These are phyloP conservation scores for Penaeus japonicus DNA, from an alignment of 1,140 invertebrate genomes.

Conservation along the genomic window DNA sequence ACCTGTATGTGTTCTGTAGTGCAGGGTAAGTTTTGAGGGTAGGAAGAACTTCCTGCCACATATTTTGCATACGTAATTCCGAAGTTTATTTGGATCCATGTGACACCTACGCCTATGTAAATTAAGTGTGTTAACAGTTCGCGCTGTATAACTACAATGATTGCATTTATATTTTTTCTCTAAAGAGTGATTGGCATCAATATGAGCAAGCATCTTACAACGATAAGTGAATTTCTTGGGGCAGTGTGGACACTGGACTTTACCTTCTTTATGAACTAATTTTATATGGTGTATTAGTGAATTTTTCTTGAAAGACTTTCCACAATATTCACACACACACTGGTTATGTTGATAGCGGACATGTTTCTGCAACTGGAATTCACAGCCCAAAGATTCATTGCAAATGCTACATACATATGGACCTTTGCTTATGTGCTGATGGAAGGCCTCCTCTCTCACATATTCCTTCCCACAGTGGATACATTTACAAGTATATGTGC, in stretches of 20 bases:
- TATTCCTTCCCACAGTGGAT: constrained; percentile 35
- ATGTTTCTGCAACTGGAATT: constrained; percentile 29
- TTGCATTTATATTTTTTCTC: constrained; percentile 49
- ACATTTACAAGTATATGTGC: constrained; percentile 20
- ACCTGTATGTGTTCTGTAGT: constrained; percentile 39
- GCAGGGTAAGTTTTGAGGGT: constrained; percentile 43
- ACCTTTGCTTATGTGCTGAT: constrained; percentile 32
- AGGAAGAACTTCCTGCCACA: constrained; percentile 34
- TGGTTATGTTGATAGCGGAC: constrained; percentile 31
- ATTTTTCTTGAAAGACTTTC: constrained; percentile 44
- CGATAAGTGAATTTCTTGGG: constrained; percentile 46
- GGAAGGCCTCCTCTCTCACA: constrained; percentile 28
- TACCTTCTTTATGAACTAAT: constrained; percentile 32
- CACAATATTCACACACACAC: constrained; percentile 49
- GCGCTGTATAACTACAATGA: constrained; percentile 21
- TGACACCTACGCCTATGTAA: constrained; percentile 32
- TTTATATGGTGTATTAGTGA: constrained; percentile 47
- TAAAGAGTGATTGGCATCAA: constrained; percentile 29
- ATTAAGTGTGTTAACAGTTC: constrained; percentile 32
- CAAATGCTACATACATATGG: constrained; percentile 36
- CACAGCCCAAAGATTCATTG: constrained; percentile 29
- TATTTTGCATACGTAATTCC: constrained; percentile 17
- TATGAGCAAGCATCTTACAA: constrained; percentile 41
- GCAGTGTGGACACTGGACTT: constrained; percentile 38
- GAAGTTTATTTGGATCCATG: constrained; percentile 12